Evolutionary conservation across 2,888 invertebrate species (phyloP), one percentile per base, ranked within the genome.

Genomic region (Alloplasta piceator): DNA sequence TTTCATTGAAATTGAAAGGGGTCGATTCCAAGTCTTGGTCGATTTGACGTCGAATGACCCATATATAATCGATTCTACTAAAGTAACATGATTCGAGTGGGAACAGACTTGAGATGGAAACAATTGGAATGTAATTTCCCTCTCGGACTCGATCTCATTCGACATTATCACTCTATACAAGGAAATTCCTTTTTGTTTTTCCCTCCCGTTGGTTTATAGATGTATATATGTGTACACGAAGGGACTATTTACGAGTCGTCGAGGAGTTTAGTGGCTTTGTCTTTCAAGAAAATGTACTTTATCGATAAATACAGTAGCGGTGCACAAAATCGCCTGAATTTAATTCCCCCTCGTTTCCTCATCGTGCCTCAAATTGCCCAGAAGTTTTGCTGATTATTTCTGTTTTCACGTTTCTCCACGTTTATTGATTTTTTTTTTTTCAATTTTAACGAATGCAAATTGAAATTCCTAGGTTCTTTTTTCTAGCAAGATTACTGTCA

Each of bases 51-150:
- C n/a, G n/a, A n/a, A n/a, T n/a, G n/a, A n/a, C n/a, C n/a, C n/a
- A n/a, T n/a, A 26, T 26, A 87, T 87, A 87, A 88, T 89, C 85
- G 86, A 85, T 84, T 85, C 83, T 84, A 81, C 78, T 67, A 80
- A 75, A 78, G 73, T 71, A n/a, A 75, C 66, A 73, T 41, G 55
- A 72, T 58, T 76, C 72, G 64, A 80, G 63, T 66, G 76, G 58
- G 70, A 78, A 83, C 26, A 26, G 26, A 26, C 26, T 26, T 73
- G 56, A 55, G 66, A 79, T 61, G 58, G 64, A 80, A 78, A 80
- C 78, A 84, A 83, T 81, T 78, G 80, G 50, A 80, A 79, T 75
- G 74, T 71, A 83, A 84, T 83, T 77, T 79, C 73, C 70, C 77
- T 75, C 77, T 76, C 61, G 63, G 41, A 66, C 43, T 16, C 60